phyloP scores from a whole-genome alignment of 1,140 invertebrate species.

The Macrobrachium rosenbergii region DNA sequence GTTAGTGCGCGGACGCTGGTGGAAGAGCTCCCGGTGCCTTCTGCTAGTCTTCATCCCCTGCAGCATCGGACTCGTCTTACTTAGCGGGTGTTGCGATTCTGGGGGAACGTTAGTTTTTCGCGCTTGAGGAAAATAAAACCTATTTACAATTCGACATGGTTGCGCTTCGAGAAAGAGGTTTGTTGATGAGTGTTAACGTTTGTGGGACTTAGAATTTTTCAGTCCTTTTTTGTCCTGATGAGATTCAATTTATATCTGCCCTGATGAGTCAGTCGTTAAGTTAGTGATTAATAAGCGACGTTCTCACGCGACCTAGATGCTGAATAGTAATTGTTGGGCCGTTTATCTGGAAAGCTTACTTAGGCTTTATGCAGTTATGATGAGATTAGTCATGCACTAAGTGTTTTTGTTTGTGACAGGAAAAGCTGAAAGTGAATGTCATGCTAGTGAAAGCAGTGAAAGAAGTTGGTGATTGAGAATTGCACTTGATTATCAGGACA shows the following conservation, averaged over 20 bases:
- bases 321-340: no score
- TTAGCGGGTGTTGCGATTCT: no score
- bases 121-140: background rate
- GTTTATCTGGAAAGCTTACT: no score
- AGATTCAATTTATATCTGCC: no score
- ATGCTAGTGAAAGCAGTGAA: no score
- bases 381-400: no score
- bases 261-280: background rate
- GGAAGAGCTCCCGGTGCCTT: background rate
- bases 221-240: background rate
- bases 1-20: constrained; percentile 19
- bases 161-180: constrained; percentile 41
- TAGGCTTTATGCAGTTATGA: no score
- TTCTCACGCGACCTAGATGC: no score
- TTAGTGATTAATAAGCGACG: background rate
- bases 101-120: no score
- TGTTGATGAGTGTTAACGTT: background rate
- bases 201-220: background rate
- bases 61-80: no score
- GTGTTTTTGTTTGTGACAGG: no score
- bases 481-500: background rate
- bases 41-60: no score
- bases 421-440: background rate
- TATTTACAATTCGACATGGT: background rate
- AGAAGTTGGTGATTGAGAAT: background rate